phyloP scores from a whole-genome alignment of 1,140 invertebrate species.

The Scaptomyza hsui region DNA sequence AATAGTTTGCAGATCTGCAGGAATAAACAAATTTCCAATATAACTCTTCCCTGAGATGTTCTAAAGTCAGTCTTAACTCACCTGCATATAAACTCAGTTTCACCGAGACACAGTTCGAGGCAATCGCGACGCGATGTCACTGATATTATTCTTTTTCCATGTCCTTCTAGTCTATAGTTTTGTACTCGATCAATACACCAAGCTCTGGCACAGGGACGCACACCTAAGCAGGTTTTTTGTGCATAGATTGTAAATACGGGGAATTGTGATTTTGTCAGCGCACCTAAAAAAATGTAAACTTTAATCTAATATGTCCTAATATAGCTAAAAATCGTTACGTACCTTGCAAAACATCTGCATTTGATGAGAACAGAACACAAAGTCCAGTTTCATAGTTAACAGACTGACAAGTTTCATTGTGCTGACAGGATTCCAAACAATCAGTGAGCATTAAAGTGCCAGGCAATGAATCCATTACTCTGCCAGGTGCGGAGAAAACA shows the following conservation, averaged over 20 bases:
- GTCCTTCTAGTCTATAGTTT: conserved; percentile 90
- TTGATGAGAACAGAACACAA: conserved; percentile 94
- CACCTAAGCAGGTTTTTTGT: conserved; percentile 95
- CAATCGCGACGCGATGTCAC: conserved; percentile 92
- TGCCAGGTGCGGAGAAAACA: conserved; percentile 94
- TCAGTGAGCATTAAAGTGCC: conserved; percentile 95
- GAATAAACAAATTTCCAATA: background rate
- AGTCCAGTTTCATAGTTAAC: conserved; percentile 97
- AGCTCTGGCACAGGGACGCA: conserved; percentile 92
- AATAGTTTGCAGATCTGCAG: conserved; percentile 94
- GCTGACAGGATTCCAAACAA: conserved; percentile 94
- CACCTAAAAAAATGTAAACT: conserved; percentile 86
- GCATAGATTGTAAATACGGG: conserved; percentile 98
- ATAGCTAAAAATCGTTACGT: conserved; percentile 74
- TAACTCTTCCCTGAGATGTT: no score
- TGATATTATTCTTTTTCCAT: conserved; percentile 88
- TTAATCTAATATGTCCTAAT: background rate
- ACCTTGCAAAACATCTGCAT: conserved; percentile 93
- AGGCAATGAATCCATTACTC: conserved; percentile 93
- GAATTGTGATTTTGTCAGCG: conserved; percentile 95
- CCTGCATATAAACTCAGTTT: conserved; percentile 95
- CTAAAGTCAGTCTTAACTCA: conserved; percentile 84
- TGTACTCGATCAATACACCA: conserved; percentile 98
- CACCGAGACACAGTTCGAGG: conserved; percentile 93
- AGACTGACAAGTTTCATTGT: conserved; percentile 92